A percentile compares a stretch with the other conserved stretches of the same genome.
Evolutionary conservation across 1,140 invertebrate species (phyloP).

Genomic region (Cydia strobilella): DNA sequence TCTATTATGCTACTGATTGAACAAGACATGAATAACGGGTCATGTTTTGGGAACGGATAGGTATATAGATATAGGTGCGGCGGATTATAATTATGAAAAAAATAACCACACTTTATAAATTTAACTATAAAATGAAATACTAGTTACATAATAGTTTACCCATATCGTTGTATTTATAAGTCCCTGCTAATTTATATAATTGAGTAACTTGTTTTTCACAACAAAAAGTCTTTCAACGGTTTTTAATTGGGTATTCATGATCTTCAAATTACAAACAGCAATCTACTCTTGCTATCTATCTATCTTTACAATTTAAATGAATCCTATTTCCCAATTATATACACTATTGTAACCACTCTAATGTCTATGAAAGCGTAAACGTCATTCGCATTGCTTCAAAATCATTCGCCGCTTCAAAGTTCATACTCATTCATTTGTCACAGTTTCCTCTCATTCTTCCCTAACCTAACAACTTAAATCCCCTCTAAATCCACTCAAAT

Average conservation of each 20-base stretch:
- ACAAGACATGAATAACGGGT: too few species aligned
- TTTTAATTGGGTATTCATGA: background rate
- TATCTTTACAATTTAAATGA: constrained; percentile 12
- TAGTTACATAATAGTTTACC: too few species aligned
- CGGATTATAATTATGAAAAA: too few species aligned
- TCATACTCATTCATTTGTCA: constrained; percentile 30
- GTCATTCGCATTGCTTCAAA: constrained; percentile 30
- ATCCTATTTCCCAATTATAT: background rate
- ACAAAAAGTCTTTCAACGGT: background rate
- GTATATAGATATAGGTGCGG: too few species aligned
- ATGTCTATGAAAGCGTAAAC: constrained; percentile 27
- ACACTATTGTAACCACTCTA: constrained; percentile 15
- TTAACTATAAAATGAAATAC: too few species aligned
- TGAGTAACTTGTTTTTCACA: too few species aligned
- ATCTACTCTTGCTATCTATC: too few species aligned
- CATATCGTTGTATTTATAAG: too few species aligned
- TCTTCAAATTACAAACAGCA: background rate
- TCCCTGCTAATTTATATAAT: too few species aligned
- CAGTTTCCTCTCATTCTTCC: background rate
- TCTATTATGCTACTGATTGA: too few species aligned
- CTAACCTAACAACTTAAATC: background rate
- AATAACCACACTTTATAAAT: too few species aligned
- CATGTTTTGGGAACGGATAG: too few species aligned
- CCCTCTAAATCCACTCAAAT: background rate
- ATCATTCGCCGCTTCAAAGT: constrained; percentile 24